Evolutionary conservation across 23 tunicate genomes (phyloP).

Genomic region (Trididemnum miniatum): DNA sequence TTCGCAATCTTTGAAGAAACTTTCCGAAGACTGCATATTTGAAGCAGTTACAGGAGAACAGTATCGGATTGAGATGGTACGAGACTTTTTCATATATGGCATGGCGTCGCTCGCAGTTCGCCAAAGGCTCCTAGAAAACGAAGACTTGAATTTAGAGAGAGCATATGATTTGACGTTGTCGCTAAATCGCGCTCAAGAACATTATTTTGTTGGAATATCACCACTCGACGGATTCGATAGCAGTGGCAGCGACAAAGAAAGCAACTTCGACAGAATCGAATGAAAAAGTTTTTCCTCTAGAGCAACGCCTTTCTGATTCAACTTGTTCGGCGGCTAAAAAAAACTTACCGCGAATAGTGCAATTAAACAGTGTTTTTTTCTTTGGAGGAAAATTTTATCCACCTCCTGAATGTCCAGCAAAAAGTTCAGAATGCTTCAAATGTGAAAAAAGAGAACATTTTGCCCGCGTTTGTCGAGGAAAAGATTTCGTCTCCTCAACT

Average conservation of each 20-base stretch:
- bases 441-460: not conserved
- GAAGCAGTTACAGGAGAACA: not conserved
- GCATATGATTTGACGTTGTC: not conserved
- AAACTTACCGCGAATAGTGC: not conserved
- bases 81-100: not conserved
- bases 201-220: too few species aligned
- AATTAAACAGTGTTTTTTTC: too few species aligned
- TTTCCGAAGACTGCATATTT: not conserved
- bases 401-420: not conserved
- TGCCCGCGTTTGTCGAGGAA: not conserved
- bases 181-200: not conserved
- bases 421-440: not conserved
- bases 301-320: too few species aligned
- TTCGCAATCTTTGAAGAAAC: not conserved
- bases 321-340: not conserved
- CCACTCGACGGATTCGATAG: too few species aligned
- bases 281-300: too few species aligned
- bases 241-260: too few species aligned
- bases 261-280: too few species aligned
- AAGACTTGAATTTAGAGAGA: not conserved
- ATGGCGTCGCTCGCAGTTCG: not conserved
- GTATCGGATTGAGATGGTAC: not conserved
- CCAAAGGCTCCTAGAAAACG: not conserved
- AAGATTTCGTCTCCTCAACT: too few species aligned
- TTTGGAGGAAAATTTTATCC: not conserved